Conservation (phyloP, 2,888 invertebrate species). For the Tiliacea aurago region DNA sequence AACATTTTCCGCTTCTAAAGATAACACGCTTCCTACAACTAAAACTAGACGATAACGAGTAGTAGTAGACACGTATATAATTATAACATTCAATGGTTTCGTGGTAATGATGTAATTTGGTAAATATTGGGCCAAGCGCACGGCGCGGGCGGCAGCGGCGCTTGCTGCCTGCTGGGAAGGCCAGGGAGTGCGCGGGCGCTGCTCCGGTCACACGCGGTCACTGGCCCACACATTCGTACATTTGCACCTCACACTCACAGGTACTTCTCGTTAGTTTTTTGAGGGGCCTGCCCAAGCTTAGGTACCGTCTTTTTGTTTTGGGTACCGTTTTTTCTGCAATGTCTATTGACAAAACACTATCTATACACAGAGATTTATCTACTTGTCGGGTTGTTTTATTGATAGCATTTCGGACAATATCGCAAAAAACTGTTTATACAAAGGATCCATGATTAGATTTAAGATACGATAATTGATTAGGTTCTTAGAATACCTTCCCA, state of each 20-base stretch:
- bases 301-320: not conserved
- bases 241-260: constrained; percentile 19
- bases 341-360: constrained; percentile 13
- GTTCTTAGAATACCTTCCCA: constrained; percentile 13
- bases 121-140: constrained; percentile 48
- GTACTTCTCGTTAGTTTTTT: constrained; percentile 8
- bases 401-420: constrained; percentile 24
- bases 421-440: constrained; percentile 26
- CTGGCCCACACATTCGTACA: constrained; percentile 57
- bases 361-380: constrained; percentile 30
- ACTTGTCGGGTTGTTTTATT: constrained; percentile 18
- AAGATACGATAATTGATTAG: constrained; percentile 28
- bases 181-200: constrained; percentile 37
- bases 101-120: constrained; percentile 37
- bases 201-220: constrained; percentile 64
- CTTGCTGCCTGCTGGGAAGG: constrained; percentile 41
- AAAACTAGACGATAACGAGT: constrained; percentile 29
- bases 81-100: constrained; percentile 30
- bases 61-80: not conserved
- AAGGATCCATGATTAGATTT: constrained; percentile 42
- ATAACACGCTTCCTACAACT: constrained; percentile 27
- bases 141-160: constrained; percentile 6
- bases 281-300: not conserved
- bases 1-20: constrained; percentile 31
- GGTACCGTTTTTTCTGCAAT: constrained; percentile 1